Conservation (phyloP, 2,797 vertebrate genomes). For the Clarias laeviceps region DNA sequence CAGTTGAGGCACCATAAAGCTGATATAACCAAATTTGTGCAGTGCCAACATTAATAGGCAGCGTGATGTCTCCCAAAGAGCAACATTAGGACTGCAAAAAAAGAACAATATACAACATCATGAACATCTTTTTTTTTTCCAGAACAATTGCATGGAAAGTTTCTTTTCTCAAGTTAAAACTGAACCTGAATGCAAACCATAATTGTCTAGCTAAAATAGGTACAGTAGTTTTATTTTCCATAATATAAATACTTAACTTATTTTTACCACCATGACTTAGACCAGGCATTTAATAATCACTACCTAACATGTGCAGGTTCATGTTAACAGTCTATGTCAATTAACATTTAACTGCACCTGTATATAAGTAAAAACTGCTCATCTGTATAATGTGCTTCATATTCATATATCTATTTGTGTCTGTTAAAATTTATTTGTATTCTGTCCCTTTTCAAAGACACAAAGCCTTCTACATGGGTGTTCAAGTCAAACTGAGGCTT, state of each 20-base stretch:
- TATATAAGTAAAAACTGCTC: neutral
- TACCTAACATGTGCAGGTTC: too few relatives aligned
- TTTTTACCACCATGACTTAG: neutral
- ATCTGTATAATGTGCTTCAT: neutral
- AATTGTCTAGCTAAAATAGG: neutral
- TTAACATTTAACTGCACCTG: neutral
- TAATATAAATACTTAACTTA: neutral
- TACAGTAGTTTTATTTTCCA: too few relatives aligned
- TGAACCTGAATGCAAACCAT: neutral
- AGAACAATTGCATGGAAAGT: neutral
- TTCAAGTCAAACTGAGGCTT: too few relatives aligned
- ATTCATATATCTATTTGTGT: neutral
- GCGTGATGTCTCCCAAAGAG: conserved; percentile 77
- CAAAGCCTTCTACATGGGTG: neutral
- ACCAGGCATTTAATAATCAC: neutral
- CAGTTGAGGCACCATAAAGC: conserved; percentile 67
- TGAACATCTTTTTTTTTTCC: neutral
- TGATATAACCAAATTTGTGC: conserved; percentile 68
- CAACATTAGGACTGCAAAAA: conserved; percentile 70
- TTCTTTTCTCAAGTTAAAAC: neutral
- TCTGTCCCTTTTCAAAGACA: neutral
- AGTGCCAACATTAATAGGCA: conserved; percentile 75
- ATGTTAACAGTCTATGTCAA: neutral
- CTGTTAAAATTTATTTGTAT: neutral
- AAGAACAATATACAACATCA: neutral